Evolutionary conservation across 23 tunicate genomes (phyloP).

Genomic region (Botrylloides violaceus): DNA sequence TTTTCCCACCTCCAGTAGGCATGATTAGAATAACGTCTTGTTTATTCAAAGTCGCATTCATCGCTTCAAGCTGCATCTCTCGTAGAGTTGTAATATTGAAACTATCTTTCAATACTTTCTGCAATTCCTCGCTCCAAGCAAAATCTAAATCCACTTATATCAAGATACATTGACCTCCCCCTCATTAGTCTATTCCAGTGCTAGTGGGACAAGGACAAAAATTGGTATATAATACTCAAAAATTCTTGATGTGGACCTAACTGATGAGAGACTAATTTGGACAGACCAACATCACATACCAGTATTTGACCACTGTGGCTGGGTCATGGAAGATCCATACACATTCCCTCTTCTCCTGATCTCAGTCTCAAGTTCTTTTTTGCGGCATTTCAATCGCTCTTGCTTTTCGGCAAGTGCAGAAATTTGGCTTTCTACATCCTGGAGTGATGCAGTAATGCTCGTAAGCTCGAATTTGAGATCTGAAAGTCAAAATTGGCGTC

Average conservation of each 20-base stretch:
- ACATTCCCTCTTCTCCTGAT: conserved; percentile 1
- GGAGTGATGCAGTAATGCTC: neutral
- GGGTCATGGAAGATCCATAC: neutral
- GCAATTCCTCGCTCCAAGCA: conserved; percentile 47
- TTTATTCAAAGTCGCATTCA: conserved; percentile 68
- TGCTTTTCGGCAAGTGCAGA: neutral
- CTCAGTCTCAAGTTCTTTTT: conserved; percentile 11
- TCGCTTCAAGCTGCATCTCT: conserved; percentile 55
- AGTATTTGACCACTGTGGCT: too few relatives aligned
- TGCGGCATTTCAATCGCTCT: conserved; percentile 1
- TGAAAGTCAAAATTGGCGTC: neutral
- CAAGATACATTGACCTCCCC: too few relatives aligned
- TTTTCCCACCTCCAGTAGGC: conserved; percentile 94
- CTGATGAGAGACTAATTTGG: too few relatives aligned
- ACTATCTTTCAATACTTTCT: conserved; percentile 9
- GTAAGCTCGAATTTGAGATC: conserved; percentile 9
- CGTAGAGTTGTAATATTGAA: conserved; percentile 46
- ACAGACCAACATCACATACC: too few relatives aligned
- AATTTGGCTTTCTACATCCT: neutral
- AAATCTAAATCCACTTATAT: conserved; percentile 36
- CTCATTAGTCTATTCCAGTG: too few relatives aligned
- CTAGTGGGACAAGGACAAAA: too few relatives aligned
- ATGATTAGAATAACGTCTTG: conserved; percentile 66
- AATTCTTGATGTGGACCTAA: too few relatives aligned
- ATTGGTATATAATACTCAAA: too few relatives aligned